These are phyloP conservation scores for Phaedon cochleariae DNA, from an alignment of 2,888 invertebrate genomes.

Conservation along the genomic window DNA sequence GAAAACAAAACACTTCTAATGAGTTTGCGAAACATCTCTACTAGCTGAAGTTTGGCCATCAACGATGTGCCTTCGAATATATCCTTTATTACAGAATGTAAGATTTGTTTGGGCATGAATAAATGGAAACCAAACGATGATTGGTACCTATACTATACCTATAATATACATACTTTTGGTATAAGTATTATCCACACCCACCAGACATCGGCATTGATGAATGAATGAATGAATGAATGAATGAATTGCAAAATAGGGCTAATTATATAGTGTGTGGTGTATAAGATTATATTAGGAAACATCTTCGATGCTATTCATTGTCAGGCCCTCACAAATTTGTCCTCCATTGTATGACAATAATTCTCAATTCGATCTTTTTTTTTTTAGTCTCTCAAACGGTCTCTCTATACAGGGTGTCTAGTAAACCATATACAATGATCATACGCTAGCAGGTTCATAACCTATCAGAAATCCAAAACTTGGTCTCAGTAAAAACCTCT, in stretches of 20 bases:
- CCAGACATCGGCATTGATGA: constrained; percentile 10
- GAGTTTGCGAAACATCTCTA: constrained; percentile 2
- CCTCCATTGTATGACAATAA: background rate
- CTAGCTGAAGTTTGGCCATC: background rate
- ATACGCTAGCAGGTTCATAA: too few relatives aligned
- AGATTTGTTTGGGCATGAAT: constrained; percentile 16
- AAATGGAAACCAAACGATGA: background rate
- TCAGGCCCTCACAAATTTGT: background rate
- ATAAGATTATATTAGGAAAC: constrained; percentile 13
- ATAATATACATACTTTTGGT: too few relatives aligned
- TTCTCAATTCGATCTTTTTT: too few relatives aligned
- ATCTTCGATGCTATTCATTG: background rate
- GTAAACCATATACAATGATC: too few relatives aligned
- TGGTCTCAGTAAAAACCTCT: too few relatives aligned
- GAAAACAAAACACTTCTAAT: background rate
- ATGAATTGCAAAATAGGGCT: constrained; percentile 16
- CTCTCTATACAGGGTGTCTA: too few relatives aligned
- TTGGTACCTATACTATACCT: background rate
- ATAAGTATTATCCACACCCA: constrained; percentile 3
- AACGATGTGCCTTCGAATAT: background rate
- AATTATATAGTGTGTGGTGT: constrained; percentile 12
- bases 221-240: too few relatives aligned
- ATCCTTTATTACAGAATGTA: constrained; percentile 16
- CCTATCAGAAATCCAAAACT: too few relatives aligned
- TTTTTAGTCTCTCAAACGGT: too few relatives aligned